phyloP scores from a whole-genome alignment of 2,113 vertebrate species.

The Entomyzon cyanotis region DNA sequence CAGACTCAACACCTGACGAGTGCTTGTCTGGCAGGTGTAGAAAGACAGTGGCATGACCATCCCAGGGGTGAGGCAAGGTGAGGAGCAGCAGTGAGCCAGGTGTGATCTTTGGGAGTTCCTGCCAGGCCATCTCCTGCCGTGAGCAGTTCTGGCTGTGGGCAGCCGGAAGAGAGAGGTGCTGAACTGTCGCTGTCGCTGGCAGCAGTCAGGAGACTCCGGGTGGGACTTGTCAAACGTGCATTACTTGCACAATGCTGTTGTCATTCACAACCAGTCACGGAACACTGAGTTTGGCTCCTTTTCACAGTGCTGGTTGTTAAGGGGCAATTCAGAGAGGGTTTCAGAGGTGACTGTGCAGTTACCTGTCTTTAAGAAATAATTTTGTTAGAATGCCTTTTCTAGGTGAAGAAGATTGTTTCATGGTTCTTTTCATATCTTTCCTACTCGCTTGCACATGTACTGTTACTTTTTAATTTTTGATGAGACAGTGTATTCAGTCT shows the following conservation, averaged over 20 bases:
- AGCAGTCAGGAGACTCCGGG: accelerated
- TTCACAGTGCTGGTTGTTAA: not conserved
- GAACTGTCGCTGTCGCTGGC: accelerated
- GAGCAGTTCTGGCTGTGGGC: not conserved
- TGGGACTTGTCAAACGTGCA: not conserved
- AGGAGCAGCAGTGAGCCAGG: not conserved
- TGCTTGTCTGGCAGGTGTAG: not conserved
- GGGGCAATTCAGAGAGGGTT: not conserved
- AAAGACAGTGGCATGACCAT: accelerated
- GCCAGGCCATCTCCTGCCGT: accelerated
- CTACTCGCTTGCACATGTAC: not conserved
- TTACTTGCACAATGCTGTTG: accelerated
- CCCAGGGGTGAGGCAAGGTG: not conserved
- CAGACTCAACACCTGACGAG: accelerated
- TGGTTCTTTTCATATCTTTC: not conserved
- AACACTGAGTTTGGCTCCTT: not conserved
- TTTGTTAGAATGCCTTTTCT: not conserved
- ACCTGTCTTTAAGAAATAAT: not conserved
- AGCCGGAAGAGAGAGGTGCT: not conserved
- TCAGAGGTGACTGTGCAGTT: not conserved
- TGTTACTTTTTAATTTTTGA: not conserved
- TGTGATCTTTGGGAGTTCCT: not conserved
- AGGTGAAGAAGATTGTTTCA: not conserved
- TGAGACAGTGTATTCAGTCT: not conserved
- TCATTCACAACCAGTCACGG: not conserved